A percentile compares a stretch with the other conserved stretches of the same genome.
Evolutionary conservation across 2,888 invertebrate species (phyloP).

Genomic region (Drosophila buzzatii): DNA sequence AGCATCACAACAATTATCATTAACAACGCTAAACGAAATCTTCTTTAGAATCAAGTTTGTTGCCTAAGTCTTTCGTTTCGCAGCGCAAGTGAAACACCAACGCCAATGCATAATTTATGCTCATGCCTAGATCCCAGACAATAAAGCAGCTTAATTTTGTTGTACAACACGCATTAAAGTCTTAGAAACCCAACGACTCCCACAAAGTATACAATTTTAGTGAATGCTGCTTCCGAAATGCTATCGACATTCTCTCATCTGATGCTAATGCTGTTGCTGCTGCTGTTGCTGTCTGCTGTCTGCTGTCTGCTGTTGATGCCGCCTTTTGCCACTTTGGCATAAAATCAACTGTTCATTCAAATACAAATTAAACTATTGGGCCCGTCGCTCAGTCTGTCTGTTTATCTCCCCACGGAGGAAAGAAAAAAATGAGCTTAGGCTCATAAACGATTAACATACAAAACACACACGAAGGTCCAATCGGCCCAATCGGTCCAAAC

Average conservation of each 20-base stretch:
- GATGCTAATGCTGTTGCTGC: conserved; percentile 2
- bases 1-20: conserved; percentile 9
- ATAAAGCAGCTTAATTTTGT: conserved; percentile 66
- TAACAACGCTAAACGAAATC: conserved; percentile 8
- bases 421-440: conserved; percentile 62
- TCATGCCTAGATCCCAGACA: conserved; percentile 39
- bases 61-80: conserved; percentile 62
- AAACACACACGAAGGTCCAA: conserved; percentile 75
- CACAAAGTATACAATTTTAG: conserved; percentile 50
- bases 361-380: conserved; percentile 82
- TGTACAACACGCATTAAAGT: conserved; percentile 59
- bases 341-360: conserved; percentile 81
- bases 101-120: conserved; percentile 60
- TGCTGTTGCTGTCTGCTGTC: neutral
- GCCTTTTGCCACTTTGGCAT: conserved; percentile 75
- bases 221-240: conserved; percentile 61
- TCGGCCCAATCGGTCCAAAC: conserved; percentile 60
- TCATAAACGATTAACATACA: conserved; percentile 82
- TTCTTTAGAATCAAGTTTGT: conserved; percentile 49
- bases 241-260: conserved; percentile 39
- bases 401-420: conserved; percentile 24
- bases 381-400: conserved; percentile 43
- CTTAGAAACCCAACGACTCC: conserved; percentile 67
- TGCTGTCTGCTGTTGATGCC: conserved; percentile 30
- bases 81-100: conserved; percentile 35